Evolutionary conservation across 2,113 vertebrate genomes (phyloP).

Genomic region (Girardinichthys multiradiatus): DNA sequence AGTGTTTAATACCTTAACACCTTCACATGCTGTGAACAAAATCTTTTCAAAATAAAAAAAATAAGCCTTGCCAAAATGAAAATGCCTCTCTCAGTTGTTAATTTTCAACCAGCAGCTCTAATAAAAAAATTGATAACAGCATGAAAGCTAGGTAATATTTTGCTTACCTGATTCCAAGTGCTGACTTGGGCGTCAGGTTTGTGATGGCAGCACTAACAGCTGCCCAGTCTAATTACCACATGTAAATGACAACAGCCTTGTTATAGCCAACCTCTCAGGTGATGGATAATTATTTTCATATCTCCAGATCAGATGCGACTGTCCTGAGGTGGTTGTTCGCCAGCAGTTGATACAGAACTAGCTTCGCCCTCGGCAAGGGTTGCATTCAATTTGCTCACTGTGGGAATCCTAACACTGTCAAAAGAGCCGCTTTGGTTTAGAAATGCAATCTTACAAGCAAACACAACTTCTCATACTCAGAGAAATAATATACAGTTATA

Average conservation of each 20-base stretch:
- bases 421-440: slow-evolving; percentile 41
- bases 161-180: slow-evolving; percentile 51
- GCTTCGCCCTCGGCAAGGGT: slow-evolving; percentile 58
- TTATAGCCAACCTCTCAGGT: slow-evolving; percentile 63
- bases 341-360: slow-evolving; percentile 51
- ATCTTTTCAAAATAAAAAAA: slow-evolving; percentile 4
- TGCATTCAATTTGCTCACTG: slow-evolving; percentile 75
- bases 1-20: slow-evolving; percentile 27
- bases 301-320: slow-evolving; percentile 74
- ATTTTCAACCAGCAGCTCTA: slow-evolving; percentile 3
- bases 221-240: slow-evolving; percentile 75
- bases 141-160: slow-evolving; percentile 37
- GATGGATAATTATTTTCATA: slow-evolving; percentile 79
- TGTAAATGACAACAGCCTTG: slow-evolving; percentile 75
- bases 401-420: slow-evolving; percentile 52
- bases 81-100: background rate
- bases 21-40: slow-evolving; percentile 16
- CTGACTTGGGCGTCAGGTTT: slow-evolving; percentile 63
- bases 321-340: slow-evolving; percentile 63
- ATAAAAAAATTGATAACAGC: slow-evolving; percentile 29
- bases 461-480: background rate
- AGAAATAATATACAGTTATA: slow-evolving; percentile 25
- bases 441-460: slow-evolving; percentile 1
- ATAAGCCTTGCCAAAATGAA: slow-evolving; percentile 2
- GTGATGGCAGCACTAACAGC: slow-evolving; percentile 71